Evolutionary conservation across 2,113 vertebrate genomes (phyloP), one percentile per base, ranked within the genome.

Genomic region (Triplophysa tibetana): DNA sequence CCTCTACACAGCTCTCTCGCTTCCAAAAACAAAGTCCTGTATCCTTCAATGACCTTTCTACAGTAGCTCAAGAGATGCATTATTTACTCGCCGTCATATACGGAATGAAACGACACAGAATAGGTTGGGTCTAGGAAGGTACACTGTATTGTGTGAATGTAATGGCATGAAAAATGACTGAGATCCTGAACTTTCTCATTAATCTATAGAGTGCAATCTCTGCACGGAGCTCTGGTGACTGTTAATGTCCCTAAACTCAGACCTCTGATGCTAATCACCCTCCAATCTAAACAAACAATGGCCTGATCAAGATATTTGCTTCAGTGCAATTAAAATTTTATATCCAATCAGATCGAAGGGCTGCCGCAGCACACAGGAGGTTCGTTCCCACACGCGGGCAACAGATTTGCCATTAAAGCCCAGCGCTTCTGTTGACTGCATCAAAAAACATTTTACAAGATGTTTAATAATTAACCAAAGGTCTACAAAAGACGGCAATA

Each of bases 391-490:
- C 24, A 77, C 62, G 52, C 13, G 7, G 63, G 7, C 17, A 24
- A 72, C n/a, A 13, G 33, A 70, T 70, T 79, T 83, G 60, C 33
- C 69, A 50, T 82, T 75, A 78, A 80, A 81, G 69, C n/a, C 52
- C 33, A 41, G 56, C 61, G 79, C 72, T 73, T 50, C 45, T 82
- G 77, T 73, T 54, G 29, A 82, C 86, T 75, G 21, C 63, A 61
- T 65, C 43, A 64, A 54, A 74, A 85, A 81, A 67, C 50, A 70
- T 80, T 80, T 68, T 78, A 70, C 62, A 79, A 75, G 65, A 41
- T 72, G n/a, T 64, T 87, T 65, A 87, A 84, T 85, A 77, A 87
- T 81, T 85, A 56, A 85, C 23, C 24, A 77, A 24, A 29, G 50
- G 54, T 78, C 66, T 81, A 63, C 17, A n/a, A 29, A 54, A 60